Evolutionary conservation across 2,888 invertebrate species (phyloP).

Genomic region (Ceramica pisi): DNA sequence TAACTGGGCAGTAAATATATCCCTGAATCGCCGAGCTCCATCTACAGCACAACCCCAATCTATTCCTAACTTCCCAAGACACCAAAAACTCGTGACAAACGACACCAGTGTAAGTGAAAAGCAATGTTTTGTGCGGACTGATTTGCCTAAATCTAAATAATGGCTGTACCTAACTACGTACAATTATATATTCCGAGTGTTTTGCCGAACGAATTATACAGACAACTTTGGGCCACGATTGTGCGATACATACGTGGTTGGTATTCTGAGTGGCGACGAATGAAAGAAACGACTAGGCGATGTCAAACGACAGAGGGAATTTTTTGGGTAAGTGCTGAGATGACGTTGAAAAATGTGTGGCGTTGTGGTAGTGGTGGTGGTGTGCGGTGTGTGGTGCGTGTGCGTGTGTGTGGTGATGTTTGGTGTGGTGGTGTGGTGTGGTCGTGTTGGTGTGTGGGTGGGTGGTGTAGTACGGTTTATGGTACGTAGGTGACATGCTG

Average conservation of each 20-base stretch:
- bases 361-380: too few relatives aligned
- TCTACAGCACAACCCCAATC: slow-evolving; percentile 41
- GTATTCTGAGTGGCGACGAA: slow-evolving; percentile 28
- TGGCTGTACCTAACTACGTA: slow-evolving; percentile 76
- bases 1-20: too few relatives aligned
- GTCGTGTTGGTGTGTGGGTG: too few relatives aligned
- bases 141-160: slow-evolving; percentile 90
- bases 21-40: slow-evolving; percentile 16
- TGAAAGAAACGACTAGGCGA: background rate
- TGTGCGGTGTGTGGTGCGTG: too few relatives aligned
- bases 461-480: too few relatives aligned
- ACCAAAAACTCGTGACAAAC: slow-evolving; percentile 86
- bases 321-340: too few relatives aligned
- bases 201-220: slow-evolving; percentile 80
- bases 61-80: slow-evolving; percentile 66
- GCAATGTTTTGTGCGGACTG: slow-evolving; percentile 85
- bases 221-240: slow-evolving; percentile 68
- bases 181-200: slow-evolving; percentile 83
- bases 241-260: slow-evolving; percentile 53
- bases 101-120: slow-evolving; percentile 86
- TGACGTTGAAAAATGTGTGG: too few relatives aligned
- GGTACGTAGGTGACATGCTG: too few relatives aligned
- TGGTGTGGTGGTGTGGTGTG: too few relatives aligned
- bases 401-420: too few relatives aligned
- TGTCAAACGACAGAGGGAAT: too few relatives aligned